Evolutionary conservation across 1,140 invertebrate species (phyloP), one percentile per base, ranked within the genome.

Genomic region (Aphidius gifuensis): DNA sequence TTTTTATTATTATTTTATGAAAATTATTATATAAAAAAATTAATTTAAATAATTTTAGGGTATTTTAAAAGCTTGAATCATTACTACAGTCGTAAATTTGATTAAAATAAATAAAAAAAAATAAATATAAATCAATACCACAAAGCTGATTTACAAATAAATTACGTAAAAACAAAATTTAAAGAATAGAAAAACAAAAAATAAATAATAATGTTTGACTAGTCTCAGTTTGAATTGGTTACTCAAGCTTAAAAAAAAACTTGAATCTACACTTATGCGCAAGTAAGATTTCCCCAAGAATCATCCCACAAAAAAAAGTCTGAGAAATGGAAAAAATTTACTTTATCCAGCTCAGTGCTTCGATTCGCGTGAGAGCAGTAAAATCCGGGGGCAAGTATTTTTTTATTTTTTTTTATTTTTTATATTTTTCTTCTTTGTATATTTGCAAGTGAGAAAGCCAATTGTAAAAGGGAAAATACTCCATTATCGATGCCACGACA

Each of bases 401-500:
- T 42, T 45, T 42, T 51, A n/a, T 50, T 32, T 54, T 39, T 58
- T 16, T 23, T 44, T 21, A 4, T 43, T 7, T 16, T 43, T 51
- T 11, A 6, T 8, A 11, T 11, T 21, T 32, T 38, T 32, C 9
- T 39, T 39, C 9, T 8, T 8, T 9, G 11, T 32, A 9, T 39
- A 9, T 39, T 5, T 21, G 21, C 16, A 32, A 16, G 38, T 49
- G 53, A 56, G 60, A 44, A 58, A 63, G 61, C 61, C 61, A 63
- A 63, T 63, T 63, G 61, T 21, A 40, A 57, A 49, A 40, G 55
- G n/a, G 42, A 58, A 63, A 62, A 63, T 40, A 49, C 40, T 63
- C 61, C 61, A 63, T 63, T 63, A 63, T 63, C 61, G 56, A 63
- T 63, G 61, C 61, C 48, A 50, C 43, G 61, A 58, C 61, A 63